A percentile compares a stretch with the other conserved stretches of the same genome.
Conservation (phyloP, 2,797 vertebrate species). For the Peromyscus eremicus region DNA sequence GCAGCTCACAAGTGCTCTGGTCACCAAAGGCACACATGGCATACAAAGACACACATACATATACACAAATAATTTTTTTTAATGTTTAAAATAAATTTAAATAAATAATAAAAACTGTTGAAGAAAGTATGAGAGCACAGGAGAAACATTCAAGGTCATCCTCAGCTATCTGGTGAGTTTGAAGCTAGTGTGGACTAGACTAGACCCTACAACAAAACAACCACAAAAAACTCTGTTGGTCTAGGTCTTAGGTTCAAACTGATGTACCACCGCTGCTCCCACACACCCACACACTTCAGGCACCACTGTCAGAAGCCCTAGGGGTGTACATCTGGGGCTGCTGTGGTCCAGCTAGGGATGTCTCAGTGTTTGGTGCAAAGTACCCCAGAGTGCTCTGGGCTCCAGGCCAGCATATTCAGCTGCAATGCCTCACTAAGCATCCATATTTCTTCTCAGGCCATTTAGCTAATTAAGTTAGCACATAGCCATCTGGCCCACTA, state of each 20-base stretch:
- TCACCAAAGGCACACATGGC: background rate
- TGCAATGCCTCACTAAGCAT: conserved; percentile 10
- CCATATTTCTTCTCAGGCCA: conserved; percentile 19
- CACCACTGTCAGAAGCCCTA: background rate
- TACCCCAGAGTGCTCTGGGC: accelerated
- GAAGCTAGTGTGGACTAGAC: background rate
- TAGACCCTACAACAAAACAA: background rate
- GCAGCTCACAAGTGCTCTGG: background rate
- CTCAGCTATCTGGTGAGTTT: background rate
- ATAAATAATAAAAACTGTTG: background rate
- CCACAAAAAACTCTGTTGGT: background rate
- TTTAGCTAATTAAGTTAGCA: conserved; percentile 80
- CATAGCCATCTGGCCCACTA: conserved; percentile 72
- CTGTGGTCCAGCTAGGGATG: background rate
- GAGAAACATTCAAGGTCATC: background rate
- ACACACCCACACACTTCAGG: background rate
- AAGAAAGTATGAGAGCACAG: background rate
- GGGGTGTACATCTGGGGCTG: background rate
- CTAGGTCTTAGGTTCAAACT: background rate
- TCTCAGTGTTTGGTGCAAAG: background rate
- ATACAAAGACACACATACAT: background rate
- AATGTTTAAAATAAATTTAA: background rate
- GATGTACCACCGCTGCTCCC: background rate
- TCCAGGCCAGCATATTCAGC: conserved; percentile 4
- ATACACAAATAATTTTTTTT: background rate